Percentiles rank a stretch among this genome's conserved stretches.
Evolutionary conservation across 2,113 vertebrate species (phyloP).

Genomic region (Chrysochloris asiatica): DNA sequence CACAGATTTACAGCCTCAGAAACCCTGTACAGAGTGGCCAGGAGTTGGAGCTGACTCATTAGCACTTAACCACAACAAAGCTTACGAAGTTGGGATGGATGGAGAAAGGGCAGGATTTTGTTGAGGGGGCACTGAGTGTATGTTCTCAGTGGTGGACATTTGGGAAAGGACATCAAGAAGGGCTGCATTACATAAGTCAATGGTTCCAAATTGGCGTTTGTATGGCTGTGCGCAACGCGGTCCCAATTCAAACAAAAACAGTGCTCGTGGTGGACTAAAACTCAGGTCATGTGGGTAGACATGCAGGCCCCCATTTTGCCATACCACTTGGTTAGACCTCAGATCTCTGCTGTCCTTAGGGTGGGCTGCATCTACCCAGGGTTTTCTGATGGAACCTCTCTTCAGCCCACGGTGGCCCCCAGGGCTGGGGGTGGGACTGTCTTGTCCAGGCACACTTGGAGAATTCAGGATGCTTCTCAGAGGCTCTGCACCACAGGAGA

Average conservation of each 20-base stretch:
- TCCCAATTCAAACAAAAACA: no score
- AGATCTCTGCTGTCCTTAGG: background rate
- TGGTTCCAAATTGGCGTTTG: no score
- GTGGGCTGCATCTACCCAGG: no score
- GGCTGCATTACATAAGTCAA: background rate
- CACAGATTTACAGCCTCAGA: no score
- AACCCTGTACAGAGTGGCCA: no score
- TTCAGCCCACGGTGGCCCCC: background rate
- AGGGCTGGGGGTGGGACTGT: background rate
- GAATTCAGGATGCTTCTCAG: background rate
- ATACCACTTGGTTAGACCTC: background rate
- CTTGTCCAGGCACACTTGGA: fast-evolving
- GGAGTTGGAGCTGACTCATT: no score
- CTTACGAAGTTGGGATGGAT: background rate
- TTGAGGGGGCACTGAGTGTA: background rate
- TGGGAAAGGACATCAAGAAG: background rate
- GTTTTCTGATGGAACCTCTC: background rate
- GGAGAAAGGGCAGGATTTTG: background rate
- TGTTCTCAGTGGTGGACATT: background rate
- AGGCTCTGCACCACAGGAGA: background rate
- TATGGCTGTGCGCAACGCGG: no score
- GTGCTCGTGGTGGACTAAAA: background rate
- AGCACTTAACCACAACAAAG: no score
- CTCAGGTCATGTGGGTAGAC: fast-evolving
- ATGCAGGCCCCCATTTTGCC: background rate